These are phyloP conservation scores for Pyrgilauda ruficollis DNA, from an alignment of 2,113 vertebrate genomes.

Conservation along the genomic window DNA sequence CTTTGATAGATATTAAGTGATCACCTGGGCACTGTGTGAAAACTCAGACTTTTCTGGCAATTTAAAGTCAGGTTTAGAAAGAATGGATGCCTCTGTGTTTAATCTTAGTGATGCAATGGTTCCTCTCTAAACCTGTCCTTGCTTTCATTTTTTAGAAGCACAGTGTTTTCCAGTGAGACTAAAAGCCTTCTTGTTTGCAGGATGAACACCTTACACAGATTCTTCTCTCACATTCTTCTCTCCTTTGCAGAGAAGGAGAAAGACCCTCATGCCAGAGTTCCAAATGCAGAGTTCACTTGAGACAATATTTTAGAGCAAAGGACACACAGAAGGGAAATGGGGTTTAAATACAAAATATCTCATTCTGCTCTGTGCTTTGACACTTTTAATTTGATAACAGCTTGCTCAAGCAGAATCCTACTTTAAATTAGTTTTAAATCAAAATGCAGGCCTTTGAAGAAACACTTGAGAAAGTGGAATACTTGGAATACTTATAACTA, in stretches of 20 bases:
- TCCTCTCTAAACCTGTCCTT: not conserved
- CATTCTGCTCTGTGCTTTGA: not conserved
- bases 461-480: not conserved
- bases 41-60: not conserved
- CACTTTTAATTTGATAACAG: not conserved
- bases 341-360: not conserved
- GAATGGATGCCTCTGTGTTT: not conserved
- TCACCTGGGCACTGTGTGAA: slow-evolving; percentile 19
- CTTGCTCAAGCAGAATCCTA: not conserved
- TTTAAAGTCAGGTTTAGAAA: not conserved
- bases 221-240: not conserved
- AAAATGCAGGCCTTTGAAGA: not conserved
- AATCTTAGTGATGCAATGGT: not conserved
- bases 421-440: not conserved
- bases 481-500: not conserved
- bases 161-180: not conserved
- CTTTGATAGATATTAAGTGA: not conserved
- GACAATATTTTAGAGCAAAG: not conserved
- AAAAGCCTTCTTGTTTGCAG: not conserved
- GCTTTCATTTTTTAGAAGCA: not conserved
- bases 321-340: not conserved
- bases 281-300: not conserved
- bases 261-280: not conserved
- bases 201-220: not conserved
- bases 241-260: not conserved